A percentile compares a stretch with the other conserved stretches of the same genome.
Evolutionary conservation across 2,888 invertebrate species (phyloP).

Genomic region (Cheilosia scutellata): DNA sequence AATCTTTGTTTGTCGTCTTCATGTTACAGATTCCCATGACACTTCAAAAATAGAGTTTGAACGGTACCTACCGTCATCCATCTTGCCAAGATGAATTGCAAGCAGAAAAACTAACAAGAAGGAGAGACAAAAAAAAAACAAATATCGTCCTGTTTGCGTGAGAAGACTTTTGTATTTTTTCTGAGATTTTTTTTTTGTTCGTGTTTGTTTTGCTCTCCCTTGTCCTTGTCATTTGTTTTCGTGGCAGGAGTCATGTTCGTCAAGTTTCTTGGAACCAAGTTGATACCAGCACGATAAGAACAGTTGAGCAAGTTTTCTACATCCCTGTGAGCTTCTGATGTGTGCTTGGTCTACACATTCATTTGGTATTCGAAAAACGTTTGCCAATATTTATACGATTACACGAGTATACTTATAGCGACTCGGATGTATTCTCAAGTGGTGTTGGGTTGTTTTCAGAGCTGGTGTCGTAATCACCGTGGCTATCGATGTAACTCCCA

Average conservation of each 20-base stretch:
- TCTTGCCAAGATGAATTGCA: conserved; percentile 57
- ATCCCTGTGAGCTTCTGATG: conserved; percentile 5
- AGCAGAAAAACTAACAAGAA: conserved; percentile 62
- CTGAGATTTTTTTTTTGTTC: background rate
- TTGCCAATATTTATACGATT: conserved; percentile 67
- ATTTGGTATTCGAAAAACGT: conserved; percentile 66
- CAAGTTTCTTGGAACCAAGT: conserved; percentile 56
- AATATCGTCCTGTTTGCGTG: conserved; percentile 57
- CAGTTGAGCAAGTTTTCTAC: conserved; percentile 28
- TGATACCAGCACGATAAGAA: conserved; percentile 51
- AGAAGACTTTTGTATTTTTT: conserved; percentile 50
- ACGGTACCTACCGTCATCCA: conserved; percentile 56
- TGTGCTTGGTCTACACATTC: conserved; percentile 24
- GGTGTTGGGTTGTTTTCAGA: conserved; percentile 32
- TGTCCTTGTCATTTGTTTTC: conserved; percentile 40
- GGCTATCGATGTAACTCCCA: conserved; percentile 45
- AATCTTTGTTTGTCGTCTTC: conserved; percentile 63
- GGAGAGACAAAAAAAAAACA: conserved; percentile 14
- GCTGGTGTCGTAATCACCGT: conserved; percentile 56
- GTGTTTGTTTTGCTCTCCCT: conserved; percentile 1
- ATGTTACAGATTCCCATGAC: conserved; percentile 68
- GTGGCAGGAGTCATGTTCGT: conserved; percentile 58
- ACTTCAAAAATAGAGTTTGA: conserved; percentile 61
- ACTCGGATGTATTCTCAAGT: conserved; percentile 41
- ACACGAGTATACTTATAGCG: conserved; percentile 34